Conservation (phyloP, 1,140 invertebrate species). For the Caerostris darwini region DNA sequence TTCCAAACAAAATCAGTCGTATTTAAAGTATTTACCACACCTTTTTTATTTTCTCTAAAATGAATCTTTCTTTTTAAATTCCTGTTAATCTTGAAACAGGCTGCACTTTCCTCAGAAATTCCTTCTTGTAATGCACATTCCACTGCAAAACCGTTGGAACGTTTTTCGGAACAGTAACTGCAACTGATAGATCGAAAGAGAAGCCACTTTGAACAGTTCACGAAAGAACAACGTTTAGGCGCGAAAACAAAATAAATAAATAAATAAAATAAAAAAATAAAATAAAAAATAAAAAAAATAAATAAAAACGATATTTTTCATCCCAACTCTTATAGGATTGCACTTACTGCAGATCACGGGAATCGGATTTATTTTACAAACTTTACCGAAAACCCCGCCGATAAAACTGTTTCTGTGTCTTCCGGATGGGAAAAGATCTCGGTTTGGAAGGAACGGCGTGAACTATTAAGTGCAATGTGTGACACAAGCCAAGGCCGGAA, state of each 20-base stretch:
- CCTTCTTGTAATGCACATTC: not conserved
- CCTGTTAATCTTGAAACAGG: not conserved
- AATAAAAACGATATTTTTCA: not conserved
- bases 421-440: constrained; percentile 9
- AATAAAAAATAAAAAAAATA: too few relatives aligned
- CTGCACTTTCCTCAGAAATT: not conserved
- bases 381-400: not conserved
- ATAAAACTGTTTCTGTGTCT: constrained; percentile 20
- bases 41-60: too few relatives aligned
- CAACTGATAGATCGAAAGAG: constrained; percentile 14
- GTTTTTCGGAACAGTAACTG: not conserved
- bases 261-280: too few relatives aligned
- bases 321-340: constrained; percentile 8
- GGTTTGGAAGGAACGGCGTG: not conserved
- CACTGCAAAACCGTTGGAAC: not conserved
- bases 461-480: constrained; percentile 30
- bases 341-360: constrained; percentile 35
- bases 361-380: constrained; percentile 52
- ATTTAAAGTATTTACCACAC: too few relatives aligned
- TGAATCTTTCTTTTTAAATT: not conserved
- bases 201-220: not conserved
- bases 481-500: not conserved
- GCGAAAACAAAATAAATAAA: too few relatives aligned
- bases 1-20: too few relatives aligned
- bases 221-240: not conserved